Conservation (phyloP, 1,140 invertebrate species). For the Harlomillsia oculata region DNA sequence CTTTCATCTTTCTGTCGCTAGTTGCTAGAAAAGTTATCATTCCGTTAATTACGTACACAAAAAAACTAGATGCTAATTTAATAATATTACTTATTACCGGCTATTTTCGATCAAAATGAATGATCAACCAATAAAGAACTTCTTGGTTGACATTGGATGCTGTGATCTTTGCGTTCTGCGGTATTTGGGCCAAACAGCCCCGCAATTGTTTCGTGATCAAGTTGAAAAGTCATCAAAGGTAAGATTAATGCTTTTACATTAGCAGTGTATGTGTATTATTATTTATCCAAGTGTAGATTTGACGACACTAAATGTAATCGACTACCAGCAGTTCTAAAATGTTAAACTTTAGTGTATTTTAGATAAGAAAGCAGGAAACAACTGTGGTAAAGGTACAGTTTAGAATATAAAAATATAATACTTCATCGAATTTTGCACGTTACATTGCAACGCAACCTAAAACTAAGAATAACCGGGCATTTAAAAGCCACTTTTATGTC, state of each 20-base stretch:
- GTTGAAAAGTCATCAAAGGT: background rate
- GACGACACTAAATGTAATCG: too few relatives aligned
- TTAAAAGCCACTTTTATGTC: too few relatives aligned
- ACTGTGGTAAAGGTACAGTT: background rate
- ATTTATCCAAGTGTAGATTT: background rate
- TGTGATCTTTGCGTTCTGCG: conserved; percentile 31
- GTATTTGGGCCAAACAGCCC: conserved; percentile 26
- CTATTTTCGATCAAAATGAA: too few relatives aligned
- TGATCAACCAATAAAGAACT: too few relatives aligned
- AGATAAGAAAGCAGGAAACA: background rate
- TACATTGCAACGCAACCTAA: too few relatives aligned
- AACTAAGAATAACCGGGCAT: too few relatives aligned
- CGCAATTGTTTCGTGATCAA: conserved; percentile 13
- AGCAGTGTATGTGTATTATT: background rate
- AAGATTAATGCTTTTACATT: conserved; percentile 1
- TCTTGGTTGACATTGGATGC: conserved; percentile 22
- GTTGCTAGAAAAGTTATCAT: too few relatives aligned
- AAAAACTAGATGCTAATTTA: too few relatives aligned
- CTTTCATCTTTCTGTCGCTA: too few relatives aligned
- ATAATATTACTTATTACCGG: too few relatives aligned
- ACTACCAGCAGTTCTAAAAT: background rate
- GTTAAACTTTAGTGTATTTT: background rate
- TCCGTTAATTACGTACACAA: too few relatives aligned
- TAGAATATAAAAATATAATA: background rate
- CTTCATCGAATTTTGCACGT: too few relatives aligned